A percentile compares a stretch with the other conserved stretches of the same genome.
Conservation (phyloP, 2,113 vertebrate genomes). For the Xenopus borealis region DNA sequence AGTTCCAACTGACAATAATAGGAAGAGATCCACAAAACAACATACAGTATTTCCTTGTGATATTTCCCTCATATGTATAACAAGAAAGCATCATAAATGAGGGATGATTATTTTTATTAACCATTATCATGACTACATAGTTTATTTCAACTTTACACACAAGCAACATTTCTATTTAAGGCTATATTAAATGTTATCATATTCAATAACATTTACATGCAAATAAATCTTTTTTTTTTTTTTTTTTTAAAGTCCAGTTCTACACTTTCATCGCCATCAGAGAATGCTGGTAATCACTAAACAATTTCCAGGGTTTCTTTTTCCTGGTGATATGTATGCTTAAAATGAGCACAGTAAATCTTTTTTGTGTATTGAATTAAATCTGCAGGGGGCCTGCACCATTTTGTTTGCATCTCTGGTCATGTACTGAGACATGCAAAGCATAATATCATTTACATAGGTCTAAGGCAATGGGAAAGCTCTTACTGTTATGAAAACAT, state of each 20-base stretch:
- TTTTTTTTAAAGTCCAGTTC: conserved; percentile 14
- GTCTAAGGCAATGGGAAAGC: conserved; percentile 23
- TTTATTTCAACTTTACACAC: too few relatives aligned
- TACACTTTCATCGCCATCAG: conserved; percentile 12
- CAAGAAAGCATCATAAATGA: too few relatives aligned
- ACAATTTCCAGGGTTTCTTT: conserved; percentile 27
- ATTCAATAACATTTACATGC: neutral
- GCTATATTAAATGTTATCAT: too few relatives aligned
- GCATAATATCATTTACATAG: conserved; percentile 21
- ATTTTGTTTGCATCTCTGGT: neutral
- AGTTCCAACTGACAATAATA: too few relatives aligned
- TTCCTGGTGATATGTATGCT: conserved; percentile 12
- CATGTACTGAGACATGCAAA: conserved; percentile 38
- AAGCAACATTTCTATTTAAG: too few relatives aligned
- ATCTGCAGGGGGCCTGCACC: conserved; percentile 13
- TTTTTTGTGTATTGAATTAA: conserved; percentile 30
- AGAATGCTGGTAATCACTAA: conserved; percentile 12
- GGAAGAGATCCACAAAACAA: too few relatives aligned
- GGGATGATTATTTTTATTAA: too few relatives aligned
- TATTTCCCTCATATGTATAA: too few relatives aligned
- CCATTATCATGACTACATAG: too few relatives aligned
- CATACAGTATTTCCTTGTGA: too few relatives aligned
- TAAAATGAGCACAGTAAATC: conserved; percentile 41
- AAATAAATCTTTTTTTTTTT: conserved; percentile 15
- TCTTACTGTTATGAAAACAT: conserved; percentile 30